Conservation (phyloP, 2,113 vertebrate genomes). For the Catharus bicknelli region DNA sequence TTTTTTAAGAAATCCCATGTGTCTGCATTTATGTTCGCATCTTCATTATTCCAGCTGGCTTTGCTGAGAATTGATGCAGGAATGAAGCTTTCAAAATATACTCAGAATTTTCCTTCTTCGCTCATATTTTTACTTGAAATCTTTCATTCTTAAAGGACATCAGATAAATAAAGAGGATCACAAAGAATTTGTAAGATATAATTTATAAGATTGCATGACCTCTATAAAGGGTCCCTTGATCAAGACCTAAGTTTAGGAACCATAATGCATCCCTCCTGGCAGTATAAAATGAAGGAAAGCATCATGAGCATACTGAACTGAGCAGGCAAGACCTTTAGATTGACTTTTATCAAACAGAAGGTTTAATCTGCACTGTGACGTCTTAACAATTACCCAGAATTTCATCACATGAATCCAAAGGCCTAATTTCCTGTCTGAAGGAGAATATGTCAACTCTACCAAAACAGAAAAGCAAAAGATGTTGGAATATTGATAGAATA, state of each 20-base stretch:
- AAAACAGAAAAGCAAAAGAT: not conserved
- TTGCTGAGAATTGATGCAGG: not conserved
- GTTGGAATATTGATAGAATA: not conserved
- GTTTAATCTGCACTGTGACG: not conserved
- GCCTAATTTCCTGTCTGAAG: not conserved
- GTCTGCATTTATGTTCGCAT: not conserved
- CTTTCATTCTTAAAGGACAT: not conserved
- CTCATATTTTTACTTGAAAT: not conserved
- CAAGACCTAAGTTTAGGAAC: not conserved
- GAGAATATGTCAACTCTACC: not conserved
- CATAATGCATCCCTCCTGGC: not conserved
- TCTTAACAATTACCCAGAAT: not conserved
- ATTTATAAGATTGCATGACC: not conserved
- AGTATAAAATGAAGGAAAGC: not conserved
- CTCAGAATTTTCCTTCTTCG: not conserved
- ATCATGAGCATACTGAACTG: not conserved
- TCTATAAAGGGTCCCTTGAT: not conserved
- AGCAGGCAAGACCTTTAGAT: not conserved
- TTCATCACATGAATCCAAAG: not conserved
- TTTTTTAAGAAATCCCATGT: not conserved
- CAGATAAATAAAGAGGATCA: not conserved
- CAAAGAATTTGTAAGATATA: not conserved
- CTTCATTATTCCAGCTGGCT: not conserved
- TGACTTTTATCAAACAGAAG: slow-evolving; percentile 35
- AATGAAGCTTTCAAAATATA: not conserved